Percentiles rank a stretch among this genome's conserved stretches.
These are phyloP conservation scores for Fistularia tabacaria DNA, from an alignment of 2,797 vertebrate genomes.

Conservation along the genomic window DNA sequence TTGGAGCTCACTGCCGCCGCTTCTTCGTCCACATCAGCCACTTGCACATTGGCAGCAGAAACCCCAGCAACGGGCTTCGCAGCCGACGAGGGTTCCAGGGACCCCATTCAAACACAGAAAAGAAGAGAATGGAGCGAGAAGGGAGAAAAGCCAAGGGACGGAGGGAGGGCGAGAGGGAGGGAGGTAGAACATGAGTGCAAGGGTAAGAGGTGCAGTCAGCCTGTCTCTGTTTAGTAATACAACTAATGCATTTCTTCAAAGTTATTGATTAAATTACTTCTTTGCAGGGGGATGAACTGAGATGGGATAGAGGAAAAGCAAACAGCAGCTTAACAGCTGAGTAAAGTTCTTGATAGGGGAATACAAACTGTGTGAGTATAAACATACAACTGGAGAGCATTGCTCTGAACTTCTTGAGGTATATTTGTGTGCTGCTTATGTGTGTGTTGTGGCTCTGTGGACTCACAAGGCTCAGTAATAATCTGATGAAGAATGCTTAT, in stretches of 20 bases:
- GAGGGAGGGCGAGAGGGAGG: constrained; percentile 14
- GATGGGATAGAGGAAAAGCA: background rate
- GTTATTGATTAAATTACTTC: constrained; percentile 39
- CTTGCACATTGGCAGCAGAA: constrained; percentile 27
- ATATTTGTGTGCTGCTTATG: background rate
- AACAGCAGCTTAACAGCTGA: background rate
- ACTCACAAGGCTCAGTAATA: constrained; percentile 46
- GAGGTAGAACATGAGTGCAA: constrained; percentile 11
- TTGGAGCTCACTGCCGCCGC: constrained; percentile 44
- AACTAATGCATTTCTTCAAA: constrained; percentile 13
- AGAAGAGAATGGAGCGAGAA: constrained; percentile 20
- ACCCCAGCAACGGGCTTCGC: constrained; percentile 52
- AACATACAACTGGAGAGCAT: too few species aligned
- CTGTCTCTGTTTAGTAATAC: constrained; percentile 20
- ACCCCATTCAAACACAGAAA: constrained; percentile 66
- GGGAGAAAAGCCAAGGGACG: constrained; percentile 23
- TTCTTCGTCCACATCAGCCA: constrained; percentile 27
- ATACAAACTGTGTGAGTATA: background rate
- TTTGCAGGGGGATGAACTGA: background rate
- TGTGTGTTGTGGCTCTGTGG: constrained; percentile 1
- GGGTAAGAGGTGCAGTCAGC: constrained; percentile 10
- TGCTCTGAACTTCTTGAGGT: too few species aligned
- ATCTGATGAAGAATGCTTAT: constrained; percentile 73
- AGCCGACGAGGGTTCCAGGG: constrained; percentile 40
- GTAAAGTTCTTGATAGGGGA: constrained; percentile 8